phyloP scores from a whole-genome alignment of 2,888 invertebrate genomes.

The Marronus borbonicus region DNA sequence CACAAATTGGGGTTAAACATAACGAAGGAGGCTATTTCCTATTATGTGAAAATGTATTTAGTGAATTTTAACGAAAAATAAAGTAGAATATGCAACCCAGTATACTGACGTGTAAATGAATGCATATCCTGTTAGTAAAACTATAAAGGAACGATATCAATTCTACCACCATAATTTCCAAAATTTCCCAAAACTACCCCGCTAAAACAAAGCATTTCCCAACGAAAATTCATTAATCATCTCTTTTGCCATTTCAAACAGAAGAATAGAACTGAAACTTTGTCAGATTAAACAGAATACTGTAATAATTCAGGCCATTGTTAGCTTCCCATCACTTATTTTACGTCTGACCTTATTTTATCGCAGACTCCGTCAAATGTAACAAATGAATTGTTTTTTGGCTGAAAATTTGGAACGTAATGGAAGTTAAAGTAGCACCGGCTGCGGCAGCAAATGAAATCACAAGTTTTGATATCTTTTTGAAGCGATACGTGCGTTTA shows the following conservation, averaged over 20 bases:
- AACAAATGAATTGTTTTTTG: constrained; percentile 30
- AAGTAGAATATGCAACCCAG: background rate
- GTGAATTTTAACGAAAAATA: background rate
- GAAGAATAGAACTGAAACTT: background rate
- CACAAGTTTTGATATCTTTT: constrained; percentile 10
- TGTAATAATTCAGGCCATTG: constrained; percentile 14
- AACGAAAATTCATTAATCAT: background rate
- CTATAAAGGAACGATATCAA: background rate
- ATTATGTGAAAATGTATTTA: background rate
- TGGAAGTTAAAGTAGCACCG: background rate
- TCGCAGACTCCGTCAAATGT: constrained; percentile 17
- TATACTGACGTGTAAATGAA: background rate
- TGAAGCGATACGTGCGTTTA: background rate
- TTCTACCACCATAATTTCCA: background rate
- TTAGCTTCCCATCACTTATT: constrained; percentile 7
- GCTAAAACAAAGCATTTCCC: background rate
- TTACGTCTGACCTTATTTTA: constrained; percentile 21
- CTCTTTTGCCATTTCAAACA: background rate
- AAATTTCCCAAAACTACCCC: background rate
- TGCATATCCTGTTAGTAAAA: background rate
- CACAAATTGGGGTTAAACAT: too few species aligned
- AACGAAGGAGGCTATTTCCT: background rate
- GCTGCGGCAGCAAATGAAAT: constrained; percentile 4
- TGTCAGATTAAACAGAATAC: constrained; percentile 8
- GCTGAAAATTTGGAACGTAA: background rate